phyloP scores from a whole-genome alignment of 2,888 invertebrate genomes.

The Orgyia antiqua region DNA sequence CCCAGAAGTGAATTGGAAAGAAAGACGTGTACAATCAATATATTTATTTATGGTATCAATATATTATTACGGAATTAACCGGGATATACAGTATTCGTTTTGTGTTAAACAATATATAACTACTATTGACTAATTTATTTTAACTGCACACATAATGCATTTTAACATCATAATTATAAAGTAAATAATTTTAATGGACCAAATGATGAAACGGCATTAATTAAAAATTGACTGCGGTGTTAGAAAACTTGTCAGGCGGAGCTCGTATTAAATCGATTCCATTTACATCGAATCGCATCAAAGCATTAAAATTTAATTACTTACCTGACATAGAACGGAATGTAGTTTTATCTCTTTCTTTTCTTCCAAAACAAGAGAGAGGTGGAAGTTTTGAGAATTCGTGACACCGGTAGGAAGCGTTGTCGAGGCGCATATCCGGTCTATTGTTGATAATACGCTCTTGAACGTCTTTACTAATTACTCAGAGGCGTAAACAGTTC shows the following conservation, averaged over 20 bases:
- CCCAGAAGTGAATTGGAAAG: too few relatives aligned
- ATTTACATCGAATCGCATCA: constrained; percentile 43
- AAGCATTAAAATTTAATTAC: constrained; percentile 63
- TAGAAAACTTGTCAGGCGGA: constrained; percentile 34
- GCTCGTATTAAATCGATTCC: constrained; percentile 40
- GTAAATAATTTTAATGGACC: too few relatives aligned
- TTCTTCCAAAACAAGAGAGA: constrained; percentile 31
- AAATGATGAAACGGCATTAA: too few relatives aligned
- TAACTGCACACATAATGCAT: too few relatives aligned
- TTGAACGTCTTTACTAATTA: constrained; percentile 51
- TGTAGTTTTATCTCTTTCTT: constrained; percentile 23
- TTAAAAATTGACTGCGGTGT: constrained; percentile 10
- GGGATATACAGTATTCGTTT: too few relatives aligned
- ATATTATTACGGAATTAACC: too few relatives aligned
- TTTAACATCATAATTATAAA: too few relatives aligned
- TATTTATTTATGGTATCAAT: too few relatives aligned
- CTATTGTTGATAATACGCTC: constrained; percentile 45
- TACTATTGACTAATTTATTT: too few relatives aligned
- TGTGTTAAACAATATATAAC: too few relatives aligned
- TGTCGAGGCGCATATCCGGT: constrained; percentile 61
- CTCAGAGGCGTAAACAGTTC: constrained; percentile 46
- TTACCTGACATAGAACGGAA: constrained; percentile 43
- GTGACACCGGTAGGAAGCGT: constrained; percentile 48
- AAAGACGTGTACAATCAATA: too few relatives aligned
- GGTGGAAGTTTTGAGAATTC: constrained; percentile 30